These are phyloP conservation scores for Bemisia tabaci DNA, from an alignment of 1,140 invertebrate species.

Conservation along the genomic window DNA sequence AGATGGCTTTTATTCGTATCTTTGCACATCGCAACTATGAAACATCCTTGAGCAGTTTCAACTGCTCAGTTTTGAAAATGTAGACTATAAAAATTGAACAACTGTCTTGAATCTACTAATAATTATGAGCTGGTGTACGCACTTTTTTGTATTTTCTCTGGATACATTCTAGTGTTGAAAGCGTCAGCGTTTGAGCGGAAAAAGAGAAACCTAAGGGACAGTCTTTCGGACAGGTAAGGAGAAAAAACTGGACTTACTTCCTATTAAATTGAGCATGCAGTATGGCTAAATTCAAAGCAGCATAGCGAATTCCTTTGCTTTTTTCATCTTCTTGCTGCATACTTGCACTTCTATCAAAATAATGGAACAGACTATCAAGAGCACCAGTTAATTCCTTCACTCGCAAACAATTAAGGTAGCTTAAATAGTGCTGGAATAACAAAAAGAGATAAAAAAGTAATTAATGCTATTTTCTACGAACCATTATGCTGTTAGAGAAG, in stretches of 20 bases:
- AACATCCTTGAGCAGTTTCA: constrained; percentile 2
- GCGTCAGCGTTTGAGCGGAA: no score
- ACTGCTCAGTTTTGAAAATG: not conserved
- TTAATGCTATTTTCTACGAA: not conserved
- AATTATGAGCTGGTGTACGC: no score
- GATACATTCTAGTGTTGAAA: no score
- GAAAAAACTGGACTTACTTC: no score
- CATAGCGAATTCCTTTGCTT: constrained; percentile 66
- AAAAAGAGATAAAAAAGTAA: constrained; percentile 1
- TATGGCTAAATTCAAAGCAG: constrained; percentile 75
- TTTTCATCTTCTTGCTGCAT: constrained; percentile 42
- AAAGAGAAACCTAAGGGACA: no score
- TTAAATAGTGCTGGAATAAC: constrained; percentile 66
- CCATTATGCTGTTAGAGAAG: not conserved
- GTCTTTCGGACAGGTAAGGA: no score
- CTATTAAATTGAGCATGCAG: constrained; percentile 75
- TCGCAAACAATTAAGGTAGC: constrained; percentile 75
- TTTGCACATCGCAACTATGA: no score
- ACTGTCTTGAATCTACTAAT: no score
- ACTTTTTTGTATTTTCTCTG: no score
- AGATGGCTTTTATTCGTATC: no score
- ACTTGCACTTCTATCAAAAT: constrained; percentile 54
- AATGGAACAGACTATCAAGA: constrained; percentile 66
- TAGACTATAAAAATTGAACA: no score
- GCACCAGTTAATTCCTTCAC: constrained; percentile 78